phyloP scores from a whole-genome alignment of 2,113 vertebrate species.

The Neotragus moschatus region DNA sequence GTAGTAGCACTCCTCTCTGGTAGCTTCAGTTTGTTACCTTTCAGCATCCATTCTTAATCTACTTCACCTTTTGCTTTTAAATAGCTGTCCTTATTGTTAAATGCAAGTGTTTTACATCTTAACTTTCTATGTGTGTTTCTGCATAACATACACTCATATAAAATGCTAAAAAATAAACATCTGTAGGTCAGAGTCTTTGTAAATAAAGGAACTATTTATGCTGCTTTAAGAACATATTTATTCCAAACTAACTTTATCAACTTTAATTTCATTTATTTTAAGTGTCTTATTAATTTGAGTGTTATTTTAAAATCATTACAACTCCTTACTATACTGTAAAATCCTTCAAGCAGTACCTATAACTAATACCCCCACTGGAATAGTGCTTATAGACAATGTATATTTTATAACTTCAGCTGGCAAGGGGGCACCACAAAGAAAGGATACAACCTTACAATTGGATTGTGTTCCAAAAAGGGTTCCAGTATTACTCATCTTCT shows the following conservation, averaged over 20 bases:
- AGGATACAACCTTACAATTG: accelerated
- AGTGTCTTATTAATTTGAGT: not conserved
- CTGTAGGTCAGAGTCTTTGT: not conserved
- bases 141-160: not conserved
- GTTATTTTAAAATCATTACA: not conserved
- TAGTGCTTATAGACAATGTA: not conserved
- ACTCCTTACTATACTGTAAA: not conserved
- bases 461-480: not conserved
- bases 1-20: not conserved
- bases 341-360: not conserved
- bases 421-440: not conserved
- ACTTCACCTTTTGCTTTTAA: not conserved
- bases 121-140: not conserved
- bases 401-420: not conserved
- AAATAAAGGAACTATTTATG: not conserved
- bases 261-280: slow-evolving; percentile 6
- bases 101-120: not conserved
- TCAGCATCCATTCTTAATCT: not conserved
- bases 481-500: not conserved
- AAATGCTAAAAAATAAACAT: not conserved
- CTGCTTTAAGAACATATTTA: not conserved
- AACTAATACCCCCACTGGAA: accelerated
- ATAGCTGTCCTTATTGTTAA: not conserved
- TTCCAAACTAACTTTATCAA: not conserved
- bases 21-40: not conserved